Evolutionary conservation across 1,140 invertebrate species (phyloP), one percentile per base, ranked within the genome.

Genomic region (Drosophila suzukii): DNA sequence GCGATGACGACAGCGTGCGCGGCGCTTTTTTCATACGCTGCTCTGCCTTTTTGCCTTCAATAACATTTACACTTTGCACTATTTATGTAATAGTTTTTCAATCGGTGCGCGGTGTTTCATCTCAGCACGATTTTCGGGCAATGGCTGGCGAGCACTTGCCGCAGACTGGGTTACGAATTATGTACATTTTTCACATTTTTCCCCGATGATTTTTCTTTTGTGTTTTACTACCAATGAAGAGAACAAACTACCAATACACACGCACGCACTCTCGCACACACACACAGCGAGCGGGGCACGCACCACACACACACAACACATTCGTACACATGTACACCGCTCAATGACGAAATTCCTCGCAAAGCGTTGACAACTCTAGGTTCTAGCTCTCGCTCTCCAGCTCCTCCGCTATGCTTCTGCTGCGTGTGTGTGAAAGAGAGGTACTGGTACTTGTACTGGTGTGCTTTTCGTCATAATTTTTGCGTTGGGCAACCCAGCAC

Each of bases 291-390:
- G 66, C 61, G 46, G 72, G 56, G 72, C 77, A 85, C 81, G 77
- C 81, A 79, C 71, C 61, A 72, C 62, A 77, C 67, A 78, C 61
- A 73, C 81, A 70, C 74, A 58, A 58, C 43, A 70, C 44, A 46
- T 38, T 85, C 73, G 65, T 34, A 60, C 51, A 62, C 58, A 56
- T 57, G 60, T 51, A 62, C 57, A 56, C 49, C 53, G 49, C 79
- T 89, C 90, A 91, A 91, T 91, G 89, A 91, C 90, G 90, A 91
- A 91, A 91, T 85, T 91, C 77, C 67, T 91, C 57, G 81, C 73
- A 82, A 11, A 78, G 44, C 75, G 84, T 79, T 86, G 83, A 86
- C 83, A 86, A 86, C 83, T 86, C 83, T 86, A 86, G 83, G 79
- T 71, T 77, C 83, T 82, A 86, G 83, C 79, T 77, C 82, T 65